Evolutionary conservation across 2,797 vertebrate species (phyloP).

Genomic region (Picus viridis): DNA sequence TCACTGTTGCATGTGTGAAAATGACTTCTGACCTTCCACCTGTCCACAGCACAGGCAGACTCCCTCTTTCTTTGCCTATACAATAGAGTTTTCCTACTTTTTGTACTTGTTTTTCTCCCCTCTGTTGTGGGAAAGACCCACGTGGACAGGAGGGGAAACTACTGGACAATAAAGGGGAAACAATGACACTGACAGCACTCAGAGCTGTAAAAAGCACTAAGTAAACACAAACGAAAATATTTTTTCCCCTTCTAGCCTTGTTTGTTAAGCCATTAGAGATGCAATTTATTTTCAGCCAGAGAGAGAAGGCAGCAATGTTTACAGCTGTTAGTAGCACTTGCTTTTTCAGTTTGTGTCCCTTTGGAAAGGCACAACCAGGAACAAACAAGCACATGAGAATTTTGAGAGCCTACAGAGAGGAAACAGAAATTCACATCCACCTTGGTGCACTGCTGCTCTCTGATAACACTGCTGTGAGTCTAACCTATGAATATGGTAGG

Average conservation of each 20-base stretch:
- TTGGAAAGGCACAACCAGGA: not conserved
- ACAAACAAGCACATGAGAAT: not conserved
- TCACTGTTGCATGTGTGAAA: constrained; percentile 61
- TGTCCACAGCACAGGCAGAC: constrained; percentile 38
- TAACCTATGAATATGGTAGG: not conserved
- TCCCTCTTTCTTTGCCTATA: constrained; percentile 51
- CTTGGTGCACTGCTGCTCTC: not conserved
- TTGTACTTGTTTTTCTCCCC: constrained; percentile 61
- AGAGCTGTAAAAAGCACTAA: constrained; percentile 53
- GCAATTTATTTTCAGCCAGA: not conserved
- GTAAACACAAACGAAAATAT: constrained; percentile 55
- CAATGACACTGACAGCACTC: constrained; percentile 60
- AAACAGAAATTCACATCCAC: not conserved
- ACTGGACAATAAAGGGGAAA: constrained; percentile 69
- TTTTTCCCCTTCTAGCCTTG: constrained; percentile 45
- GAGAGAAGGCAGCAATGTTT: not conserved
- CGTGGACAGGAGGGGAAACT: constrained; percentile 58
- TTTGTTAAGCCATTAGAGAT: constrained; percentile 45
- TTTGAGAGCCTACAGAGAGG: not conserved
- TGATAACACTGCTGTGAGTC: not conserved
- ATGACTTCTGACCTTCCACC: constrained; percentile 52
- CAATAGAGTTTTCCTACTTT: constrained; percentile 64
- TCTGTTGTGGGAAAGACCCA: constrained; percentile 60
- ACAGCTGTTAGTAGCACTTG: not conserved
- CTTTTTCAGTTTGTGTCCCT: not conserved